Conservation (phyloP, 2,888 invertebrate genomes). For the Troides oblongomaculatus region DNA sequence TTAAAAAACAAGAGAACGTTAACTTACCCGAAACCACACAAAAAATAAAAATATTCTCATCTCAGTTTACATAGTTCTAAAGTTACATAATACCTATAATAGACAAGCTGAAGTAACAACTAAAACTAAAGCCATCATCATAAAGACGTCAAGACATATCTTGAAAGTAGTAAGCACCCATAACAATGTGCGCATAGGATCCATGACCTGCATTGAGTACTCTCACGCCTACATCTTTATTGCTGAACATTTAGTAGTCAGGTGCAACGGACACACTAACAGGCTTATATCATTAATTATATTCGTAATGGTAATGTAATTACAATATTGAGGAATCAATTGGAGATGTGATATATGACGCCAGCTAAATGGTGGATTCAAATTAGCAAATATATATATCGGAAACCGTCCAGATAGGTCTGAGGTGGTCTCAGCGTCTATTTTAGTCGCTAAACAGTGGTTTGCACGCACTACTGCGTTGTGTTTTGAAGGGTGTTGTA, state of each 20-base stretch:
- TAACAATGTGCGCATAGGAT: constrained; percentile 15
- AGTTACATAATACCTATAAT: background rate
- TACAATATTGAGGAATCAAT: too few species aligned
- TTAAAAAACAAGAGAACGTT: background rate
- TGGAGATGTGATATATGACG: too few species aligned
- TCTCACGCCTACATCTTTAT: constrained; percentile 16
- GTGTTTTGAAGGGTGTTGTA: too few species aligned
- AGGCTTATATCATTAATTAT: background rate
- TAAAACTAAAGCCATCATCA: background rate
- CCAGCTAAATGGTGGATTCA: too few species aligned
- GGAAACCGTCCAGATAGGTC: too few species aligned
- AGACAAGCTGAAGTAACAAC: background rate
- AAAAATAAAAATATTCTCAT: background rate
- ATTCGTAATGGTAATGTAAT: background rate
- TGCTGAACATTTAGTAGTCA: constrained; percentile 19
- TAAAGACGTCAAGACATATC: background rate
- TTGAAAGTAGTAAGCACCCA: constrained; percentile 7
- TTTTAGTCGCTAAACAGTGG: too few species aligned
- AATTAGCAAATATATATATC: too few species aligned
- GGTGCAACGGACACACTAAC: constrained; percentile 12
- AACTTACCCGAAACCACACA: background rate
- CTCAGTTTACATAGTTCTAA: background rate
- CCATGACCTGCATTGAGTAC: constrained; percentile 18
- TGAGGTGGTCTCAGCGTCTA: too few species aligned
- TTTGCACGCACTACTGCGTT: too few species aligned